Conservation (phyloP, 2,888 invertebrate species). For the Apeira syringaria region DNA sequence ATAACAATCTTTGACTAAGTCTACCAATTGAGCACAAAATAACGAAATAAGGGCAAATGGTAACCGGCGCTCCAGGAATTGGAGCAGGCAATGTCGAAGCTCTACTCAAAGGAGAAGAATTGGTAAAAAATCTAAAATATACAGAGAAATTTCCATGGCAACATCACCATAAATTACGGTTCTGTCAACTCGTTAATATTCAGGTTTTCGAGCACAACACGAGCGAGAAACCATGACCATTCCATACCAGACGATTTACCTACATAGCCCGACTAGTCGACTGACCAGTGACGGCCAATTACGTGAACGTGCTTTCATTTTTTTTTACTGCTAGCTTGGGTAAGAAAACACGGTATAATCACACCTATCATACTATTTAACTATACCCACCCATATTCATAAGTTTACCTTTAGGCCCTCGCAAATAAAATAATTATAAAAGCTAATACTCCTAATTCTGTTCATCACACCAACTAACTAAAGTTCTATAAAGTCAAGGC, state of each 20-base stretch:
- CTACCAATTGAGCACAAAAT: slow-evolving; percentile 17
- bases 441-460: too few relatives aligned
- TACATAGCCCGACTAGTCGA: background rate
- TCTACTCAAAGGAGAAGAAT: slow-evolving; percentile 37
- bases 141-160: background rate
- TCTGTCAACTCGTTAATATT: background rate
- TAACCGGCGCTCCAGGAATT: slow-evolving; percentile 34
- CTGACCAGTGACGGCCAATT: too few relatives aligned
- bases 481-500: too few relatives aligned
- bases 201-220: background rate
- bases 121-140: slow-evolving; percentile 21
- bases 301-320: background rate
- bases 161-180: slow-evolving; percentile 4
- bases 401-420: too few relatives aligned
- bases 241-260: background rate
- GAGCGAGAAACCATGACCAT: background rate
- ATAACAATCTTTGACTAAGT: slow-evolving; percentile 4
- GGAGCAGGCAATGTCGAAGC: slow-evolving; percentile 29
- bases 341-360: too few relatives aligned
- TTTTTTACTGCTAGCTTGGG: too few relatives aligned
- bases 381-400: too few relatives aligned
- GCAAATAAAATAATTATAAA: too few relatives aligned
- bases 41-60: slow-evolving; percentile 23
- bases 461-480: too few relatives aligned
- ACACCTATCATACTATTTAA: too few relatives aligned